Base-by-base conservation (phyloP, 2,888 invertebrate species). In the Arrhopalites spinosus region DNA sequence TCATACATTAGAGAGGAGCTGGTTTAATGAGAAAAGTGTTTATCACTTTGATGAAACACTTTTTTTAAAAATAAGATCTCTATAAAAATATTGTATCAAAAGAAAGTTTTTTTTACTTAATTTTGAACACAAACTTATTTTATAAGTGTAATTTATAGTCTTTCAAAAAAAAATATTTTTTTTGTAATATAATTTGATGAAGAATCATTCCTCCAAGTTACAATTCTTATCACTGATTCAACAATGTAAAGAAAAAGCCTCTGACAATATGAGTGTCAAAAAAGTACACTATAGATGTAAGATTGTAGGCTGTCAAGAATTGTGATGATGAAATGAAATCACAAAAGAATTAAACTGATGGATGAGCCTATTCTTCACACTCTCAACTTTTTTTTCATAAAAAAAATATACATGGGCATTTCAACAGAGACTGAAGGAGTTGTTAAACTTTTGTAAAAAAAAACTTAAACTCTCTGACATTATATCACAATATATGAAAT, bases 21-120 rank as follows among this genome's bases (percentile, higher is more conserved):
- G 64, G 2, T 29, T 17, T 17, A 64, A 30, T 36, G 66, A 13
- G 36, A 66, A 66, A 66, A 66, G 15, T 43, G 66, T 36, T 66
- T 66, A 66, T 43, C 66, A 66, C 66, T 66, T 13, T 45, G 45
- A 66, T 66, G 45, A 59, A 23, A 13, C 59, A 59, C 59, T 59
- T 25, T 20, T 53, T 8, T n/a, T 53, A 8, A 47, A 17, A 47
- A 47, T 17, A 47, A 47, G n/a, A 17, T 17, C 47, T 47, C 13
- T 47, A 47, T 17, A 47, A 17, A 47, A 47, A 17, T n/a, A 47
- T 47, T 17, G n/a, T 17, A 47, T 47, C 47, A 1, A 47, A 47
- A 17, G 47, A 47, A 13, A 17, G 47, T 7, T n/a, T n/a, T n/a
- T n/a, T n/a, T n/a, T n/a, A n/a, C n/a, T n/a, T n/a, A n/a, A n/a